Evolutionary conservation across 2,888 invertebrate genomes (phyloP).

Genomic region (Harpalus rubripes): DNA sequence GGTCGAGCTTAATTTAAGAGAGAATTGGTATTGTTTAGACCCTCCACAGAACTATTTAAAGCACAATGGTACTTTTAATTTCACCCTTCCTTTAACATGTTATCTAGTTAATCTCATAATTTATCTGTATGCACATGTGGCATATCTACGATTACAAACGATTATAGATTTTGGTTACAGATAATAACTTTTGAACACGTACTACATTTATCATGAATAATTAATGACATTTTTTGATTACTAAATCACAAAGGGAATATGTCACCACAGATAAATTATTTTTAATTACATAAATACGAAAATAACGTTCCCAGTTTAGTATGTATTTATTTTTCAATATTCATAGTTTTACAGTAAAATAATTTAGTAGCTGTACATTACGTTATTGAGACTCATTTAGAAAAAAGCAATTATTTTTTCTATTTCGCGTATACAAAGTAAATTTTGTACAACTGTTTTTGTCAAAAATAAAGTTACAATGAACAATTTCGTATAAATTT

Average conservation of each 20-base stretch:
- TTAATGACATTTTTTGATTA: neutral
- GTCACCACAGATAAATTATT: too few relatives aligned
- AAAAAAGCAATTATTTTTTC: too few relatives aligned
- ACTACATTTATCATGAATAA: neutral
- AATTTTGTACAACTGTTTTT: too few relatives aligned
- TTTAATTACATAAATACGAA: too few relatives aligned
- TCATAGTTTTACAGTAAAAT: too few relatives aligned
- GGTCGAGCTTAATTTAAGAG: neutral
- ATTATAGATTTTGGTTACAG: neutral
- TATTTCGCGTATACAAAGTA: too few relatives aligned
- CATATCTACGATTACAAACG: slow-evolving; percentile 2
- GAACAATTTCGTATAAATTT: too few relatives aligned
- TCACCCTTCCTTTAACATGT: neutral
- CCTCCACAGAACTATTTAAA: neutral
- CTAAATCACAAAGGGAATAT: neutral
- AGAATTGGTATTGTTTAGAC: neutral
- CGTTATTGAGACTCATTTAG: too few relatives aligned
- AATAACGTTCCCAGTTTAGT: too few relatives aligned
- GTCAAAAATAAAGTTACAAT: too few relatives aligned
- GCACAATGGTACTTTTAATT: neutral
- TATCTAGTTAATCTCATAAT: neutral
- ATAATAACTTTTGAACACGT: slow-evolving; percentile 2
- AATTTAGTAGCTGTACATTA: too few relatives aligned
- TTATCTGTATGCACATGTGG: neutral
- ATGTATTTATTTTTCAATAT: too few relatives aligned